These are phyloP conservation scores for Taenioides sp. DNA, from an alignment of 2,797 vertebrate genomes.

Conservation along the genomic window DNA sequence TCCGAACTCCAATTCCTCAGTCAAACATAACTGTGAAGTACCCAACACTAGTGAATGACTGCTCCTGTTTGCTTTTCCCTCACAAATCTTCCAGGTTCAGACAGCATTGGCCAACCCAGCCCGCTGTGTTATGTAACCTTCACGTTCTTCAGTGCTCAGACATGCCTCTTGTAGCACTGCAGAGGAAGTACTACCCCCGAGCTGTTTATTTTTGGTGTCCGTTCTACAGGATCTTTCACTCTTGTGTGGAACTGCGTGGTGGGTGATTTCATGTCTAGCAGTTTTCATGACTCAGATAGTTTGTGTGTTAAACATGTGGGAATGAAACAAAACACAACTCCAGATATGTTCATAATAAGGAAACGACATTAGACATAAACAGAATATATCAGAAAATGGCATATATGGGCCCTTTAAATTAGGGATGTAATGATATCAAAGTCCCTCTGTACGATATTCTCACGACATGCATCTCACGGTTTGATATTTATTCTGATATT, in stretches of 20 bases:
- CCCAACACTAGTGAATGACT: neutral
- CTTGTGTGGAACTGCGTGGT: constrained; percentile 47
- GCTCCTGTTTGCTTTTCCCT: constrained; percentile 15
- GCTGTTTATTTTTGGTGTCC: constrained; percentile 63
- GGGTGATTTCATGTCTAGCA: constrained; percentile 63
- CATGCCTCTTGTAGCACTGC: constrained; percentile 28
- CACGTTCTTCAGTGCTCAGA: constrained; percentile 22
- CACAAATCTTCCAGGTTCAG: constrained; percentile 28
- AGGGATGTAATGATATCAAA: no score
- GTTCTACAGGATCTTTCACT: constrained; percentile 55
- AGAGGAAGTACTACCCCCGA: constrained; percentile 58
- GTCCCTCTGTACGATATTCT: no score
- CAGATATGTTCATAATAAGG: no score
- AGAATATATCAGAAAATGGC: no score
- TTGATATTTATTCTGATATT: no score
- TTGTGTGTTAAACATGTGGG: neutral
- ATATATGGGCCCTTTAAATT: no score
- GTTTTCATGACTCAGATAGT: constrained; percentile 39
- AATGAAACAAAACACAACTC: no score
- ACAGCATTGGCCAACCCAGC: constrained; percentile 33
- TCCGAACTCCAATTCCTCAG: neutral
- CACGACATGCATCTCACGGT: no score
- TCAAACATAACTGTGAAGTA: neutral
- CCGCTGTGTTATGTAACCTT: constrained; percentile 36
- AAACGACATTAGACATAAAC: no score